phyloP scores from a whole-genome alignment of 1,140 invertebrate genomes.

The Goniozus legneri region DNA sequence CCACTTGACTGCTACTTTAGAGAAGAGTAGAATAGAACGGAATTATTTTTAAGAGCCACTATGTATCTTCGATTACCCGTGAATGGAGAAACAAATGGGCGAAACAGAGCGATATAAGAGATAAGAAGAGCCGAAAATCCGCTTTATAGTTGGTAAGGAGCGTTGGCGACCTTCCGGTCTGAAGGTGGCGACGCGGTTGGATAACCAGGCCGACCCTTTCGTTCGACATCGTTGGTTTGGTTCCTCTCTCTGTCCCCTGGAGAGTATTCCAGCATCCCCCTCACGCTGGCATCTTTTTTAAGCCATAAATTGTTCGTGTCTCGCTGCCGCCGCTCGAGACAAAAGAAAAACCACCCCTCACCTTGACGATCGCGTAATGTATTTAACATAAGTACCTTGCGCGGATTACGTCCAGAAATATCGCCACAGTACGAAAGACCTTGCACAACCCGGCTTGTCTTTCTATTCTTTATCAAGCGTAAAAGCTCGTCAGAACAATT shows the following conservation, averaged over 20 bases:
- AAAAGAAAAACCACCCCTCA: slow-evolving; percentile 51
- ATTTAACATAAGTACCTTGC: slow-evolving; percentile 49
- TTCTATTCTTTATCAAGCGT: neutral
- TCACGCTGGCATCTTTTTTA: too few species aligned
- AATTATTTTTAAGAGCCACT: too few species aligned
- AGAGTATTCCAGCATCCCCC: slow-evolving; percentile 22
- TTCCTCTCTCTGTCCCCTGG: slow-evolving; percentile 26
- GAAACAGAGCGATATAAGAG: too few species aligned
- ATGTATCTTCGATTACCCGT: too few species aligned
- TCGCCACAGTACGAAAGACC: slow-evolving; percentile 25
- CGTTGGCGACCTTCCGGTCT: slow-evolving; percentile 46
- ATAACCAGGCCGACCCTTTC: slow-evolving; percentile 20
- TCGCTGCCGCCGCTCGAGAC: slow-evolving; percentile 42
- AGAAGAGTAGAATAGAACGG: too few species aligned
- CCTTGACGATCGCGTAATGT: slow-evolving; percentile 42
- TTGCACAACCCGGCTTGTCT: too few species aligned
- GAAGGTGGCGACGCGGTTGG: slow-evolving; percentile 15
- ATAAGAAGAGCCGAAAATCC: too few species aligned
- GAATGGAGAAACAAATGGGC: too few species aligned
- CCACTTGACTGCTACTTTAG: neutral
- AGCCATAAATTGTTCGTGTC: slow-evolving; percentile 47
- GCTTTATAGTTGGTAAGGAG: slow-evolving; percentile 56
- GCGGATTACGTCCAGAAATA: slow-evolving; percentile 46
- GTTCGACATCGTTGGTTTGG: slow-evolving; percentile 37
- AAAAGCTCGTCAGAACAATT: neutral